Evolutionary conservation across 2,797 vertebrate genomes (phyloP), one percentile per base, ranked within the genome.

Genomic region (Gambusia yucatana): DNA sequence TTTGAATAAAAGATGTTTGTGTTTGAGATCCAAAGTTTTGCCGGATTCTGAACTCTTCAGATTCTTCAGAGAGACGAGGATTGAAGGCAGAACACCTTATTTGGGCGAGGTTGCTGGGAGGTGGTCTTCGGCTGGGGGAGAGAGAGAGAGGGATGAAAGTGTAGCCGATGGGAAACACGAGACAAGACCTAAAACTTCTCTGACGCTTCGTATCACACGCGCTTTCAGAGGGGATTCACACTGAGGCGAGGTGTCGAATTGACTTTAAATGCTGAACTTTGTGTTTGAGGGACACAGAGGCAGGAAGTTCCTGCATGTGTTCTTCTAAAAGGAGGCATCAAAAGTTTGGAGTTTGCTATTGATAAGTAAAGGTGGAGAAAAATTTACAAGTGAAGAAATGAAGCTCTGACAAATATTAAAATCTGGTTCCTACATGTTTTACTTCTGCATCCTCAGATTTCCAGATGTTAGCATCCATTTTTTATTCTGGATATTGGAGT

Each of bases 1-100:
- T 96, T 94, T 95, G 94, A 95, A 95, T 95, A 93, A 92, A 95
- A 94, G 91, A 93, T 94, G 93, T 94, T 95, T 94, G 92, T 90
- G 91, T 91, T 91, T 89, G 88, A 93, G 93, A 91, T 91, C 89
- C 92, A 93, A 94, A 94, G 94, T 95, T 94, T 93, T 75, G 84
- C 87, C 82, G 87, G 82, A 94, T 93, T 95, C 88, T 83, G 77
- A 94, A 94, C 93, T 94, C 93, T 44, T 90, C 89, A 85, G 92
- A 92, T 92, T 93, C 87, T 91, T 93, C 88, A 86, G 90, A 91
- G 92, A 85, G 84, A 72, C 83, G 84, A 82, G 87, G 67, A 87
- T 83, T 86, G 91, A 90, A 91, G 89, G 92, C 92, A 93, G 91
- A 93, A 92, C 93, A 92, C 92, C 91, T 92, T 92, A 92, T 95